Evolutionary conservation across 2,888 invertebrate species (phyloP).

Genomic region (Erpobdella octoculata): DNA sequence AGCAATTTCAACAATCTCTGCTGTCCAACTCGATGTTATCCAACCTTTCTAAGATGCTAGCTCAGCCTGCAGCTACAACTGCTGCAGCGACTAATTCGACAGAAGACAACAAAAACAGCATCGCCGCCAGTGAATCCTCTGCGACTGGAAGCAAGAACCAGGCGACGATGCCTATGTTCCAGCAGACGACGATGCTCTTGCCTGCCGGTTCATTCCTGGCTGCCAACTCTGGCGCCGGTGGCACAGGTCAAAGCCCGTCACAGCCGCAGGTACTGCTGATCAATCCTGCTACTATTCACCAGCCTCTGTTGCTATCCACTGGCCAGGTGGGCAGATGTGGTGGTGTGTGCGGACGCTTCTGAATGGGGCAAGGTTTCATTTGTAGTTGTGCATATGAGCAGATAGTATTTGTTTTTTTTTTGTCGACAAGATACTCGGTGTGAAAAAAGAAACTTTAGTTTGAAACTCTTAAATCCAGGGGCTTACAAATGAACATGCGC

Average conservation of each 20-base stretch:
- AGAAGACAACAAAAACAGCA: neutral
- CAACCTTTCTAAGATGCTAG: neutral
- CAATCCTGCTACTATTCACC: conserved; percentile 19
- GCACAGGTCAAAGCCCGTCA: neutral
- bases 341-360: neutral
- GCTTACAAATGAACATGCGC: too few relatives aligned
- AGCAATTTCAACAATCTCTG: neutral
- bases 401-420: too few relatives aligned
- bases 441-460: too few relatives aligned
- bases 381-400: too few relatives aligned
- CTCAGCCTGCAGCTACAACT: neutral
- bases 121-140: neutral
- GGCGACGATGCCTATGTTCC: neutral
- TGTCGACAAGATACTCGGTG: too few relatives aligned
- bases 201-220: conserved; percentile 8
- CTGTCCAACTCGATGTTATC: neutral
- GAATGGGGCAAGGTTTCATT: too few relatives aligned
- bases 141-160: neutral
- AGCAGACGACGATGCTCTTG: neutral
- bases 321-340: conserved; percentile 14
- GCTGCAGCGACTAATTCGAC: neutral
- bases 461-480: too few relatives aligned
- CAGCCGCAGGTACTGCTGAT: conserved; percentile 24
- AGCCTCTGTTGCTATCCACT: conserved; percentile 16
- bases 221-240: neutral